phyloP scores from a whole-genome alignment of 1,140 invertebrate genomes.

The Notospermus geniculatus region DNA sequence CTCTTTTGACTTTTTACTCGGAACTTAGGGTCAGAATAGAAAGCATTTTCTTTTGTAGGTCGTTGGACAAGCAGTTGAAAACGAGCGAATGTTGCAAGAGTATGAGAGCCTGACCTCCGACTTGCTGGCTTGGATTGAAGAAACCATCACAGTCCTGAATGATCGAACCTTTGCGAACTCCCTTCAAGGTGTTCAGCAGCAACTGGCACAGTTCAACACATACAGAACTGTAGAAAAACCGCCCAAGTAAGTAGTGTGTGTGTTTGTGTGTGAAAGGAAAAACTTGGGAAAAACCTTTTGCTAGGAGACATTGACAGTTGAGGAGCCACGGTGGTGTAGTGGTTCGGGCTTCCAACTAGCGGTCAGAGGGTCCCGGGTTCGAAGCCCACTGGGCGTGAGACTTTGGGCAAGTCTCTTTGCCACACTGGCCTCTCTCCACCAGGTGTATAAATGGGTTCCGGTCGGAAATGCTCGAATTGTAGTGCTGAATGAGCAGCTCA shows the following conservation, averaged over 20 bases:
- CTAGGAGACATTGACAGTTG: too few relatives aligned
- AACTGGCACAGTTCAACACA: constrained; percentile 92
- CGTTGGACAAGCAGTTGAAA: constrained; percentile 97
- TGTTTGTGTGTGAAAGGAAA: too few relatives aligned
- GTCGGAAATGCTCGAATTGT: too few relatives aligned
- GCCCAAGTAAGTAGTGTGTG: constrained; percentile 68
- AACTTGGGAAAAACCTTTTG: too few relatives aligned
- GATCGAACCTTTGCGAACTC: constrained; percentile 96
- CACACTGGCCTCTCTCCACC: too few relatives aligned
- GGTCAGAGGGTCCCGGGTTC: too few relatives aligned
- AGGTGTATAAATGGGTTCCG: too few relatives aligned
- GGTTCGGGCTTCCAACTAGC: too few relatives aligned
- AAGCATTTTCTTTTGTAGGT: constrained; percentile 58
- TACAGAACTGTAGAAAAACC: constrained; percentile 99
- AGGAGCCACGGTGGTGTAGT: too few relatives aligned
- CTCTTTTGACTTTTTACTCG: background rate
- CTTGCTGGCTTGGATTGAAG: constrained; percentile 93
- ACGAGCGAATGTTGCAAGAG: constrained; percentile 90
- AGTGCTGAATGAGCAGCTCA: too few relatives aligned
- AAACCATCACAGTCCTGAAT: constrained; percentile 87
- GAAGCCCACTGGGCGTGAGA: too few relatives aligned
- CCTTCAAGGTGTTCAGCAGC: constrained; percentile 89
- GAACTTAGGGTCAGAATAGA: constrained; percentile 3
- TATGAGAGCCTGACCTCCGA: constrained; percentile 96
- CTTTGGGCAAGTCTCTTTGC: too few relatives aligned